A percentile compares a stretch with the other conserved stretches of the same genome.
phyloP scores from a whole-genome alignment of 2,797 vertebrate genomes.

The Peromyscus attwateri region DNA sequence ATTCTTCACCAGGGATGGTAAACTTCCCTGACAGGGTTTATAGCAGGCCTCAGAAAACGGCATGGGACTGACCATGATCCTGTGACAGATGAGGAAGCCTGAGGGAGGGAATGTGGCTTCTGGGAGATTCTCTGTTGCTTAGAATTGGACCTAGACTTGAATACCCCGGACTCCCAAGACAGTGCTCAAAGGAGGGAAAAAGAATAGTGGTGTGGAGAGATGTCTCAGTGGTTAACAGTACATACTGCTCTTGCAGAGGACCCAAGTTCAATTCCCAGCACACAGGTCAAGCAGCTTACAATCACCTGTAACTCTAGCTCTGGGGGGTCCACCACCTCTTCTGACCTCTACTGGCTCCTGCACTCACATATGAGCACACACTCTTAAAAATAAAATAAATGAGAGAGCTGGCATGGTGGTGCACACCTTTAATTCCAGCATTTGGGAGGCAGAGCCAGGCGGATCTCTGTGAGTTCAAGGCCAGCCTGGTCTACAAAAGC shows the following conservation, averaged over 20 bases:
- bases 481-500: too few relatives aligned
- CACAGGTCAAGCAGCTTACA: not conserved
- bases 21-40: fast-evolving
- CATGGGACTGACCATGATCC: fast-evolving
- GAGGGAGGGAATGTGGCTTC: not conserved
- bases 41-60: not conserved
- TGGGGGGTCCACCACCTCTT: too few relatives aligned
- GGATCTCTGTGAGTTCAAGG: too few relatives aligned
- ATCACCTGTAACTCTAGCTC: not conserved
- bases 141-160: not conserved
- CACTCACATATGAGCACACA: not conserved
- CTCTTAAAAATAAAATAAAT: not conserved
- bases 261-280: not conserved
- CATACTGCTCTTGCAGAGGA: not conserved
- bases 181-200: not conserved
- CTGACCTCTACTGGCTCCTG: not conserved
- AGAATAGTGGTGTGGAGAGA: not conserved
- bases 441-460: too few relatives aligned
- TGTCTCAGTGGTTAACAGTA: not conserved
- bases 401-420: too few relatives aligned
- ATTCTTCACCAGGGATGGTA: fast-evolving
- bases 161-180: not conserved
- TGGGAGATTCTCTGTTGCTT: not conserved
- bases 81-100: not conserved
- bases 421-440: too few relatives aligned